A percentile compares a stretch with the other conserved stretches of the same genome.
phyloP scores from a whole-genome alignment of 2,888 invertebrate genomes.

The Trisateles emortualis region DNA sequence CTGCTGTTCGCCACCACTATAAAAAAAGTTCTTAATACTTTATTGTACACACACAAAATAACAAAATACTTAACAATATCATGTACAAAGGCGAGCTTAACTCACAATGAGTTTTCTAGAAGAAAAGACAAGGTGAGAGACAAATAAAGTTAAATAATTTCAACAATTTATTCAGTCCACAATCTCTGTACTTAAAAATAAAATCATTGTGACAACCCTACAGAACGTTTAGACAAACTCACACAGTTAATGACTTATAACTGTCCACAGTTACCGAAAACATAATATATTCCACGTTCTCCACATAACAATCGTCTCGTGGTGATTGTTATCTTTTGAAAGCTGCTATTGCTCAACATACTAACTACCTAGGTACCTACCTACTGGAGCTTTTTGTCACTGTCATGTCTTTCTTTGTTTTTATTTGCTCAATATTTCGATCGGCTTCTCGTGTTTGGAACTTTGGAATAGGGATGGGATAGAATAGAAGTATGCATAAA shows the following conservation, averaged over 20 bases:
- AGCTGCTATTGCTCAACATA: conserved; percentile 4
- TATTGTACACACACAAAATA: too few relatives aligned
- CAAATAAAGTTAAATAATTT: too few relatives aligned
- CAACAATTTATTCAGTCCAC: conserved; percentile 1
- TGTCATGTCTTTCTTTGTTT: conserved; percentile 5
- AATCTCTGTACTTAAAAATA: conserved; percentile 1
- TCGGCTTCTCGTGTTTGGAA: background rate
- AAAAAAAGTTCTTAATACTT: too few relatives aligned
- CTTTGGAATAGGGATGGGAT: background rate
- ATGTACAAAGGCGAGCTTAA: too few relatives aligned
- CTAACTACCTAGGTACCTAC: too few relatives aligned
- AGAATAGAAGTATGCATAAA: background rate
- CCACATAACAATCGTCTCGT: conserved; percentile 2
- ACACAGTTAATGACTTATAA: conserved; percentile 26
- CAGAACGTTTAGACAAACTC: conserved; percentile 1
- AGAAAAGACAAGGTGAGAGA: too few relatives aligned
- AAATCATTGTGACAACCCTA: conserved; percentile 13
- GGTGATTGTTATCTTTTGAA: conserved; percentile 28
- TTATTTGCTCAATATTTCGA: background rate
- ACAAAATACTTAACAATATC: too few relatives aligned
- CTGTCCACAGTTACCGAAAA: conserved; percentile 19
- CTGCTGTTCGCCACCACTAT: too few relatives aligned
- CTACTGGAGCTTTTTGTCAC: background rate
- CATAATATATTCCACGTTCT: conserved; percentile 11
- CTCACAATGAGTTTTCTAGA: too few relatives aligned